phyloP scores from a whole-genome alignment of 2,797 vertebrate species.

The Myotis vivesi region DNA sequence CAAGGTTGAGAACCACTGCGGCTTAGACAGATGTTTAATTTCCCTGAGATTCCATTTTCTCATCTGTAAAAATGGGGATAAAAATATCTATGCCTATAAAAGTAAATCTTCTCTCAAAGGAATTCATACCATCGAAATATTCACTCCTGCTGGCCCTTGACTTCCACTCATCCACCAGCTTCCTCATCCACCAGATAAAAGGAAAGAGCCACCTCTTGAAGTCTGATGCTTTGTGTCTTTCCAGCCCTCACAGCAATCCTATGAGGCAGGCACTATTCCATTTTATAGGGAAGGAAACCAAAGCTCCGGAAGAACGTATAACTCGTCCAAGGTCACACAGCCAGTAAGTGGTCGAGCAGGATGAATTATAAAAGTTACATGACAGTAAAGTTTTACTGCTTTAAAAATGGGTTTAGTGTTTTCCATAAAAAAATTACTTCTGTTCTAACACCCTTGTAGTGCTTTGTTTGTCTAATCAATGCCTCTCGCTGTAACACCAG shows the following conservation, averaged over 20 bases:
- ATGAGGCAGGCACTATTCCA: not conserved
- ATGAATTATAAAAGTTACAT: not conserved
- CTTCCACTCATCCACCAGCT: not conserved
- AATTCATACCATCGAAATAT: not conserved
- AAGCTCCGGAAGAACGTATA: not conserved
- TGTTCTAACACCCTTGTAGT: not conserved
- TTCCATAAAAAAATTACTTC: not conserved
- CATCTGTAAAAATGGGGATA: not conserved
- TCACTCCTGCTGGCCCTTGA: not conserved
- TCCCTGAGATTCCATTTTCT: not conserved
- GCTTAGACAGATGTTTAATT: not conserved
- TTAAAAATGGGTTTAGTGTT: slow-evolving; percentile 1
- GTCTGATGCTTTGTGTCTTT: not conserved
- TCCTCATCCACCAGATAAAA: not conserved
- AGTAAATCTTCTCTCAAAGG: not conserved
- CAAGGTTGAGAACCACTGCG: too few species aligned
- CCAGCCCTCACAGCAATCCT: not conserved
- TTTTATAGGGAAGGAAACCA: not conserved
- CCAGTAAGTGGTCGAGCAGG: not conserved
- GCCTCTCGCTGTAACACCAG: slow-evolving; percentile 27
- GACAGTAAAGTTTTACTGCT: not conserved
- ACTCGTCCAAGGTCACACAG: not conserved
- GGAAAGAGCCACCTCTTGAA: not conserved
- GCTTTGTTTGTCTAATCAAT: slow-evolving; percentile 18
- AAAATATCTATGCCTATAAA: not conserved